phyloP scores from a whole-genome alignment of 2,888 invertebrate genomes.

The Loripinus fragilis region DNA sequence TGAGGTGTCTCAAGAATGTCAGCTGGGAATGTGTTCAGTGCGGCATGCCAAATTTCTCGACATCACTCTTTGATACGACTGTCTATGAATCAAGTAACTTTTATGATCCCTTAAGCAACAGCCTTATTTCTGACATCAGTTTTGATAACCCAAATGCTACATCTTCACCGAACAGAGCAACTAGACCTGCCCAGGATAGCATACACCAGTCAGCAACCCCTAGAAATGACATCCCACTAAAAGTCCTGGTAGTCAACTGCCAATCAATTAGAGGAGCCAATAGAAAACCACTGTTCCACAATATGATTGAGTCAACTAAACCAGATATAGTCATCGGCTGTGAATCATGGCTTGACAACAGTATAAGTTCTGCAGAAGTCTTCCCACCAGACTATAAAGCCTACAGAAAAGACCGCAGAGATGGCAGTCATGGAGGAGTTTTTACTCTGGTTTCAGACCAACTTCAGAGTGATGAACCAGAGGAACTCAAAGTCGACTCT shows the following conservation, averaged over 20 bases:
- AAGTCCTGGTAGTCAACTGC: slow-evolving; percentile 27
- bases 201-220: slow-evolving; percentile 5
- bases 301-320: slow-evolving; percentile 2
- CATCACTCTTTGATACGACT: too few relatives aligned
- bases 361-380: slow-evolving; percentile 25
- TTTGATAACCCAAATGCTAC: slow-evolving; percentile 31
- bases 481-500: slow-evolving; percentile 17
- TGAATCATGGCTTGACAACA: slow-evolving; percentile 27
- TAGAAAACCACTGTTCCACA: slow-evolving; percentile 20
- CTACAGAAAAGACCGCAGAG: slow-evolving; percentile 28
- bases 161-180: slow-evolving; percentile 28
- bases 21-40: too few relatives aligned
- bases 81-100: too few relatives aligned
- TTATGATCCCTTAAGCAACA: too few relatives aligned
- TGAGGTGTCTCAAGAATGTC: slow-evolving; percentile 27
- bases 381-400: slow-evolving; percentile 33
- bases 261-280: slow-evolving; percentile 28
- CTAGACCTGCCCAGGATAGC: background rate
- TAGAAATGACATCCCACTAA: slow-evolving; percentile 2
- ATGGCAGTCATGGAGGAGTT: slow-evolving; percentile 11
- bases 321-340: slow-evolving; percentile 27
- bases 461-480: slow-evolving; percentile 15
- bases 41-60: too few relatives aligned
- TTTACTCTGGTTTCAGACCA: slow-evolving; percentile 17
- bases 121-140: too few relatives aligned